phyloP scores from a whole-genome alignment of 30 jellyfish, hydroid and myxozoan genomes.

The Hydractinia echinata region DNA sequence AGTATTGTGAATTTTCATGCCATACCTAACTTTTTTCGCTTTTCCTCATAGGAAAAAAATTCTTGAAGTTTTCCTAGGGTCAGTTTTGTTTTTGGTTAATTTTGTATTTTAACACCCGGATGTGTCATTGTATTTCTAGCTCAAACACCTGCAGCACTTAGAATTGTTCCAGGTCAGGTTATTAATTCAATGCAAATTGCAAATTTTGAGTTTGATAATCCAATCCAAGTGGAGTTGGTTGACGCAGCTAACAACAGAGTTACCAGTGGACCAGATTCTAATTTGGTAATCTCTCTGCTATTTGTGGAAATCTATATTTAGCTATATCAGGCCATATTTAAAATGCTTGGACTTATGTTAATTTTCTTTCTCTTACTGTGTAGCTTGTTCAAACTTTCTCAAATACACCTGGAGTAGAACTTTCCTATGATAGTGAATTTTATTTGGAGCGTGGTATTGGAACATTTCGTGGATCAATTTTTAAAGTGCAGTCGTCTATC shows the following conservation, averaged over 20 bases:
- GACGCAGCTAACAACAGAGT: constrained; percentile 48
- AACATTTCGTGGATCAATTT: constrained; percentile 35
- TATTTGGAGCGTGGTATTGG: constrained; percentile 28
- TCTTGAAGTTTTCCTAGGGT: too few relatives aligned
- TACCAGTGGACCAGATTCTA: constrained; percentile 63
- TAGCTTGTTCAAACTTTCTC: constrained; percentile 22
- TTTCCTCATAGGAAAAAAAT: too few relatives aligned
- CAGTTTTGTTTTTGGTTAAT: too few relatives aligned
- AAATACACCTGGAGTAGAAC: neutral
- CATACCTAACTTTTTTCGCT: too few relatives aligned
- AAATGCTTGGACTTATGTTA: neutral
- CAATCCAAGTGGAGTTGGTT: constrained; percentile 43
- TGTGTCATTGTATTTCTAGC: constrained; percentile 13
- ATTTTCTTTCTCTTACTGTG: neutral
- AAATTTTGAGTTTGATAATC: constrained; percentile 31
- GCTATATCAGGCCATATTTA: neutral
- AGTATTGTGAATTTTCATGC: neutral
- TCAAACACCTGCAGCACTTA: constrained; percentile 43
- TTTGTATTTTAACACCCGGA: too few relatives aligned
- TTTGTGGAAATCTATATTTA: neutral
- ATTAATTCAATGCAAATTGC: constrained; percentile 17
- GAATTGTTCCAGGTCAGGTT: constrained; percentile 37
- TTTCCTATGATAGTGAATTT: constrained; percentile 28
- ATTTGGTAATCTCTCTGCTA: constrained; percentile 34
- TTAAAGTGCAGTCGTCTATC: neutral